Evolutionary conservation across 2,888 invertebrate genomes (phyloP), one percentile per base, ranked within the genome.

Genomic region (Bugula neritina): DNA sequence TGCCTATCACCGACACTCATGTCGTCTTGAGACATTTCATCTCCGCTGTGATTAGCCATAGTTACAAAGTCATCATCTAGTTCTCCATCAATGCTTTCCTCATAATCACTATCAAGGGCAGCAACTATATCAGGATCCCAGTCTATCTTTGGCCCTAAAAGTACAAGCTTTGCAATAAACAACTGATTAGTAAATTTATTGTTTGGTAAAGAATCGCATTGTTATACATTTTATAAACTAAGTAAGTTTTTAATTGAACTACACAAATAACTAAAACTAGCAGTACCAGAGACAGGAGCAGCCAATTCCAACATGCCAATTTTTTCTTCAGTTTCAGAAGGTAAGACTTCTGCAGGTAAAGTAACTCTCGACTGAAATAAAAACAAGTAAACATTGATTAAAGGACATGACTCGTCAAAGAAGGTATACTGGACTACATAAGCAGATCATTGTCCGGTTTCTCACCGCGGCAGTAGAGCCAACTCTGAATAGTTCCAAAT

Each of bases 41-140:
- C 75, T 29, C 31, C 70, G 17, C 70, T 54, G 54, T 72, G 52
- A 86, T 92, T 90, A 0, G 95, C 96, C 73, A 92, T 83, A 78
- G 89, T 87, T 69, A 97, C 89, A 82, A 98, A 97, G 85, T 98
- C 91, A 83, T 98, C 97, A 76, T 96, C 96, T 1, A 98, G 84
- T 75, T 89, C 84, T 85, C 94, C 93, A 0, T 91, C 89, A 13
- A 29, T 31, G 0, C 92, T 92, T 83, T 93, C 89, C 0, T 90
- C 89, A 80, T 87, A 93, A 72, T 94, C 89, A 74, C 94, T 94
- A 81, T 96, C 96, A 84, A 97, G 86, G 0, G 93, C 94, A 2
- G 93, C 95, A 0, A 94, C 90, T 43, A 97, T 87, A 79, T 97
- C 97, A 0, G 95, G 93, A 83, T 97, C 97, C 84, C 93, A 86